Evolutionary conservation across 2,888 invertebrate genomes (phyloP).

Genomic region (Sylvicola fuscatus): DNA sequence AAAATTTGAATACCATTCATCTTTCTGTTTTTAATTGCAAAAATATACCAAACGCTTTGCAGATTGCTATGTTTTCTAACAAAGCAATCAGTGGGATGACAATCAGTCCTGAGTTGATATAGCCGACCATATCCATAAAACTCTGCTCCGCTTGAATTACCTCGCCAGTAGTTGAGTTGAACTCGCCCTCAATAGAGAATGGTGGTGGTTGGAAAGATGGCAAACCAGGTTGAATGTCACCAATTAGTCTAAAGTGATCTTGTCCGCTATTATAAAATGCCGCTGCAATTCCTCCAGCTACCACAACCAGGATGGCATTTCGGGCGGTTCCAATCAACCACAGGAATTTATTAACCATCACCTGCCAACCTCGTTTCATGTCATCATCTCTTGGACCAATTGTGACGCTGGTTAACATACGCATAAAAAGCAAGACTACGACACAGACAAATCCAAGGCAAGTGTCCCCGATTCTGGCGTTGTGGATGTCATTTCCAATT

Average conservation of each 20-base stretch:
- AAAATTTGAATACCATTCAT: neutral
- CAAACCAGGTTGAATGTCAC: constrained; percentile 51
- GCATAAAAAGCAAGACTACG: constrained; percentile 46
- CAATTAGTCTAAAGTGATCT: constrained; percentile 44
- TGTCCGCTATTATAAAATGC: constrained; percentile 34
- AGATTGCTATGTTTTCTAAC: constrained; percentile 79
- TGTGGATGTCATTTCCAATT: constrained; percentile 42
- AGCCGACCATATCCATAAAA: constrained; percentile 53
- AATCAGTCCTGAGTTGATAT: constrained; percentile 64
- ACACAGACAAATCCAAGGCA: constrained; percentile 57
- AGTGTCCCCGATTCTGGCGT: constrained; percentile 50
- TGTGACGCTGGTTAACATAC: constrained; percentile 44
- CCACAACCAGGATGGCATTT: constrained; percentile 65
- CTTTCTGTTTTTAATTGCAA: neutral
- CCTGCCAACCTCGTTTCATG: constrained; percentile 32
- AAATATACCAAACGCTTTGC: constrained; percentile 57
- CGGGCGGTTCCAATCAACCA: constrained; percentile 65
- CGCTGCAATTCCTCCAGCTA: constrained; percentile 43
- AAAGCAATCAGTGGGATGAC: constrained; percentile 75
- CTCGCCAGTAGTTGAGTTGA: constrained; percentile 32
- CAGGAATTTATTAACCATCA: constrained; percentile 38
- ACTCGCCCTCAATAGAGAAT: constrained; percentile 36
- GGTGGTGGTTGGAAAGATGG: constrained; percentile 45
- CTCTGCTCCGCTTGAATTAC: constrained; percentile 9
- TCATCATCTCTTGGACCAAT: constrained; percentile 33